These are phyloP conservation scores for Eristalinus aeneus DNA, from an alignment of 2,888 invertebrate genomes.

Conservation along the genomic window DNA sequence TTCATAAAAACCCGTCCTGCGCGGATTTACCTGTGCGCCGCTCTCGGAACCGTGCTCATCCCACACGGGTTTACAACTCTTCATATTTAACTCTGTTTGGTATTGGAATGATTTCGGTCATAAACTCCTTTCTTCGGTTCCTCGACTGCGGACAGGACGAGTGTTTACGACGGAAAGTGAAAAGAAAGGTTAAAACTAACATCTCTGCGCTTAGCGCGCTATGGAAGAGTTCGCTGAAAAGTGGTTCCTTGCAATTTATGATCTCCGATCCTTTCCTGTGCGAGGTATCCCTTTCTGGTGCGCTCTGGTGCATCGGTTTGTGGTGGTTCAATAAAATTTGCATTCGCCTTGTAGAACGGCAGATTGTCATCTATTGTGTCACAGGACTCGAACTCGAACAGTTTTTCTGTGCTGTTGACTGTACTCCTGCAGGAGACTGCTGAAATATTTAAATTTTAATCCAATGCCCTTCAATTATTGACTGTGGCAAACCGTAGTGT, in stretches of 20 bases:
- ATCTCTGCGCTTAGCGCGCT: conserved; percentile 39
- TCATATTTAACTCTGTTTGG: conserved; percentile 63
- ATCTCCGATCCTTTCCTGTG: conserved; percentile 33
- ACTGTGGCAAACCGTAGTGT: conserved; percentile 57
- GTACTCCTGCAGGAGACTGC: conserved; percentile 37
- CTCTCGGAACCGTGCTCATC: background rate
- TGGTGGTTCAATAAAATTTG: conserved; percentile 62
- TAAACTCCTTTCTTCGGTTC: conserved; percentile 64
- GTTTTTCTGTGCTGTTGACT: background rate
- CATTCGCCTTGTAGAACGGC: conserved; percentile 33
- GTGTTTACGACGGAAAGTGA: conserved; percentile 68
- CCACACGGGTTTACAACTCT: conserved; percentile 55
- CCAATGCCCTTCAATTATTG: conserved; percentile 70
- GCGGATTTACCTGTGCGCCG: conserved; percentile 30
- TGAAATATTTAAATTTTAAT: conserved; percentile 71
- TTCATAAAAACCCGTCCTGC: conserved; percentile 30
- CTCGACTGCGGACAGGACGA: background rate
- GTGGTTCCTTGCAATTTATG: conserved; percentile 47
- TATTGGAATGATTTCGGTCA: conserved; percentile 61
- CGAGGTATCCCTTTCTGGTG: conserved; percentile 25
- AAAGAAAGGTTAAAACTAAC: conserved; percentile 63
- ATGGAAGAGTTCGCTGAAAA: conserved; percentile 50
- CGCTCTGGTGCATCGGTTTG: conserved; percentile 40
- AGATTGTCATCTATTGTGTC: conserved; percentile 50
- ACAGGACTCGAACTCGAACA: conserved; percentile 3